Evolutionary conservation across 2,113 vertebrate species (phyloP), one percentile per base, ranked within the genome.

Genomic region (Ailurus styani): DNA sequence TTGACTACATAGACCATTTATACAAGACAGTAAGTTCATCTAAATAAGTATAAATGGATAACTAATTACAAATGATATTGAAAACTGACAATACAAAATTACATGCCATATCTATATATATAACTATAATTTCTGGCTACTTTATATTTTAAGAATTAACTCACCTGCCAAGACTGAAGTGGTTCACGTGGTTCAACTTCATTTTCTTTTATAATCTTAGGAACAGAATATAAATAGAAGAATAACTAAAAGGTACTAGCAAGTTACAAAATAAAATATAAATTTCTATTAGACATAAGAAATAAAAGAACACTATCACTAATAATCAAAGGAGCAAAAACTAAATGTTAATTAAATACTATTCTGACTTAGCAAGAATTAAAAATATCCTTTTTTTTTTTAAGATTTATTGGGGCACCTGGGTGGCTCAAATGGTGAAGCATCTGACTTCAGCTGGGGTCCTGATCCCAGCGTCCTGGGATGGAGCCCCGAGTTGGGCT

Each of bases 161-260:
- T 90, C 37, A 91, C 87, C 57, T 86, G 86, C n/a, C 89, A 87
- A 87, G 82, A 87, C 86, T 70, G 55, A 77, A 72, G 42, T 72
- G 82, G 54, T 70, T 91, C 68, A 68, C 31, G 60, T 57, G 52
- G 29, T 55, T 86, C 90, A 68, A 68, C 34, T 77, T 95, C 78
- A 47, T 91, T 91, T 96, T 89, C 90, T 89, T 83, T 75, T 21
- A 78, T 45, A 21, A 64, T 78, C 95, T 91, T 81, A 52, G 57
- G 66, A 77, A 96, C 0, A 93, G 25, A 92, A 90, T 27, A 95
- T 89, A 84, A 68, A 78, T 18, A 17, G 75, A 78, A 87, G 11
- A 31, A 55, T 84, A 47, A 91, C 47, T 66, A 85, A 90, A 82
- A 96, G 37, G 21, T n/a, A 96, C 75, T 2, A 79, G 45, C 54